Conservation (phyloP, 2,888 invertebrate species). For the Philhelius pedissequus region DNA sequence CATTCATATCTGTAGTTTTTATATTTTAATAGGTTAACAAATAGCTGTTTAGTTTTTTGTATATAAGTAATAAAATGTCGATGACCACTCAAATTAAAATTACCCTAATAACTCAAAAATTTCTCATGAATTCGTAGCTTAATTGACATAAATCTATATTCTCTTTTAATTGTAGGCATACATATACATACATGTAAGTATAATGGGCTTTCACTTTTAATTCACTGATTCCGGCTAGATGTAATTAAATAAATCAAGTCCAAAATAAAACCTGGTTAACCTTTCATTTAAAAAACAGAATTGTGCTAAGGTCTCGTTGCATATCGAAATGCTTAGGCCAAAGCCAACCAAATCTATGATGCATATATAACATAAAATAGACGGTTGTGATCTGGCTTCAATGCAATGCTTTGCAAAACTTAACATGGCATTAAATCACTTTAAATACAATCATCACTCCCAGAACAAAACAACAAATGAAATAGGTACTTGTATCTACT, state of each 20-base stretch:
- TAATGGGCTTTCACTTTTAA: slow-evolving; percentile 41
- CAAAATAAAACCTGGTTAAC: slow-evolving; percentile 35
- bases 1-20: no score
- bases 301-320: slow-evolving; percentile 56
- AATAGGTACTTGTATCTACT: background rate
- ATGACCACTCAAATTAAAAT: background rate
- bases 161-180: background rate
- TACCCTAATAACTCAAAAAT: background rate
- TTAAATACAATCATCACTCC: slow-evolving; percentile 23
- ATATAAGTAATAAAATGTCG: background rate
- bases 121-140: background rate
- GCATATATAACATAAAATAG: slow-evolving; percentile 2
- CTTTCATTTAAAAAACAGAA: slow-evolving; percentile 33
- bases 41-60: background rate
- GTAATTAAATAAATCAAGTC: background rate
- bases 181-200: background rate
- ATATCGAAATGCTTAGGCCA: background rate
- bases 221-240: background rate
- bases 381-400: slow-evolving; percentile 19
- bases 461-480: slow-evolving; percentile 13
- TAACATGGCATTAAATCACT: slow-evolving; percentile 51
- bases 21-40: no score
- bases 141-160: background rate
- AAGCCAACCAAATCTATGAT: slow-evolving; percentile 9
- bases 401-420: slow-evolving; percentile 23